Evolutionary conservation across 64 coral and sea anemone genomes (phyloP).

Genomic region (Hydrozoanthus tunicans): DNA sequence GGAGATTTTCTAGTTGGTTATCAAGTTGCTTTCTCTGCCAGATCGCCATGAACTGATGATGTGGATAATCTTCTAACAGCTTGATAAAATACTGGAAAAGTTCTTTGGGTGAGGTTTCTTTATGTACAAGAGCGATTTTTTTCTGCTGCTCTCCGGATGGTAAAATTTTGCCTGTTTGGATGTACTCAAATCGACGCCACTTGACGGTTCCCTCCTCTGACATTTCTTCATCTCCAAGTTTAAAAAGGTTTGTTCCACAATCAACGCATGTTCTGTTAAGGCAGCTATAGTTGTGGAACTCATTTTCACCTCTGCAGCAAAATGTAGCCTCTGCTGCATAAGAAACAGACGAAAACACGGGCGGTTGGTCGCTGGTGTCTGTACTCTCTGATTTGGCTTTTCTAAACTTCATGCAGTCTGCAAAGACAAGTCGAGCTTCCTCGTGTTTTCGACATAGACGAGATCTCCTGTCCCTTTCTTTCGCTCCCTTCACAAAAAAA

Average conservation of each 20-base stretch:
- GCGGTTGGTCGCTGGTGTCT: neutral
- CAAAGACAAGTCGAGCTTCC: slow-evolving; percentile 39
- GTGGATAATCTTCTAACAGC: slow-evolving; percentile 48
- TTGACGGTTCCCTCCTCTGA: slow-evolving; percentile 9
- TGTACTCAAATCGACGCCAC: slow-evolving; percentile 56
- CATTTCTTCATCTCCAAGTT: slow-evolving; percentile 21
- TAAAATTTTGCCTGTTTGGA: slow-evolving; percentile 9
- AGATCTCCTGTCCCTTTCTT: slow-evolving; percentile 51
- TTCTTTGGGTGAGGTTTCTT: slow-evolving; percentile 51
- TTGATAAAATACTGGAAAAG: slow-evolving; percentile 63
- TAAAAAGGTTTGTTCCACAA: slow-evolving; percentile 46
- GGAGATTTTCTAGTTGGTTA: slow-evolving; percentile 34
- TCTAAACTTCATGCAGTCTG: slow-evolving; percentile 44
- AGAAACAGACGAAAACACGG: neutral
- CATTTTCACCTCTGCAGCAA: slow-evolving; percentile 47
- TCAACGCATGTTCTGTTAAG: neutral
- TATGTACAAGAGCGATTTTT: slow-evolving; percentile 60
- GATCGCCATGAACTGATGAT: slow-evolving; percentile 73
- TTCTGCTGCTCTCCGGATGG: slow-evolving; percentile 42
- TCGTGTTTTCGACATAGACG: slow-evolving; percentile 52
- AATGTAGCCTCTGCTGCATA: slow-evolving; percentile 47
- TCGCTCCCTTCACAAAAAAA: slow-evolving; percentile 54
- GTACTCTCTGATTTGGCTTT: slow-evolving; percentile 11
- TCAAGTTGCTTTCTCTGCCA: slow-evolving; percentile 74
- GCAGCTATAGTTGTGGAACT: slow-evolving; percentile 39